Base-by-base conservation (phyloP, 2,113 vertebrate genomes). In the Pelecanoides urinatrix region DNA sequence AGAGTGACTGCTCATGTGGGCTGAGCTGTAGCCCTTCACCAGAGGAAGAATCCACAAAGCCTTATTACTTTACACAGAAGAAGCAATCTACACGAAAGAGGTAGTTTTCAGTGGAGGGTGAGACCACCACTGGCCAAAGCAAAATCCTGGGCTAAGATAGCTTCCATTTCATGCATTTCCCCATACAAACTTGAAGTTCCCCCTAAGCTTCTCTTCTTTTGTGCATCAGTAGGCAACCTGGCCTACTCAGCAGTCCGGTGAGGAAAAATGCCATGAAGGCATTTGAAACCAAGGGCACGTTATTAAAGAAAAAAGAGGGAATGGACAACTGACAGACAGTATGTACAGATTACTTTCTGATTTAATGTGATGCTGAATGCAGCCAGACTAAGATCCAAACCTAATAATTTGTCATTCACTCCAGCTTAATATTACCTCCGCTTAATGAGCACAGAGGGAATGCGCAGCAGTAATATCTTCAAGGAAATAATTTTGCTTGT, bases 1-100 rank as follows among this genome's bases (percentile, higher is more conserved):
- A 38, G 19, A 42, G 38, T 16, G 29, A 34, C 32, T 7, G 3
- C 47, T 78, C 47, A 38, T 4, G 10, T 0, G 0, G 30, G 30
- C 45, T 49, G 61, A 78, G 42, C 49, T 76, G 42, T 49, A 45
- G 77, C 42, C 75, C 44, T 47, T 63, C 68, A 81, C 61, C 61
- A 72, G 29, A 67, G 34, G 26, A 55, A 71, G n/a, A 67, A 75
- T n/a, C 38, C 42, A 47, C 20, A 75, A 71, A 78, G 38, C 12
- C 25, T 71, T 67, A 81, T 44, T 36, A 53, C 25, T 63, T 59
- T 42, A 74, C 34, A 49, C 7, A 40, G 40, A 61, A 75, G 10
- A 73, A 23, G 3, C 30, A 18, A 40, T 63, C 55, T 36, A 74
- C 34, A 49, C 7, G 36, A 36, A 61, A 75, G 11, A 73, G 26